These are phyloP conservation scores for Smutsia temminckii DNA, from an alignment of 2,797 vertebrate species.

Conservation along the genomic window DNA sequence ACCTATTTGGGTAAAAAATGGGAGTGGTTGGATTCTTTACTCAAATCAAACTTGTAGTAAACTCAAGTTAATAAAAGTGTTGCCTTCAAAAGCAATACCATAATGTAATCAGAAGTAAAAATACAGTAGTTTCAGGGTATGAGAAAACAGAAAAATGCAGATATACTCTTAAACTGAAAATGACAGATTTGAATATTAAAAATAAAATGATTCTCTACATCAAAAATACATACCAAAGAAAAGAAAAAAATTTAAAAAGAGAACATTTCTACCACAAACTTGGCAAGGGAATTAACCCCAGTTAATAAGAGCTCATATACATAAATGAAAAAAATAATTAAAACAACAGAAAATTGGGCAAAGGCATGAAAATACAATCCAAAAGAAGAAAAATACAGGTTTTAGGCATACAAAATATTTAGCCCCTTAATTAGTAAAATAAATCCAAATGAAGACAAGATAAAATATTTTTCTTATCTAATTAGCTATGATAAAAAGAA, in stretches of 20 bases:
- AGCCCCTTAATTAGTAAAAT: background rate
- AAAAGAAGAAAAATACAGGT: background rate
- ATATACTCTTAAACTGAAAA: background rate
- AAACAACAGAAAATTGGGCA: background rate
- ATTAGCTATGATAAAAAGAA: background rate
- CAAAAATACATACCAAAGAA: background rate
- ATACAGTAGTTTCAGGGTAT: background rate
- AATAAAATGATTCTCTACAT: background rate
- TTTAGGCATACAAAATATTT: background rate
- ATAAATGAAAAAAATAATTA: background rate
- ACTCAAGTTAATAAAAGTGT: background rate
- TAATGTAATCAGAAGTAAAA: background rate
- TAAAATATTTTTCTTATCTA: background rate
- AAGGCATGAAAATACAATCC: background rate
- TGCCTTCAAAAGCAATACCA: background rate
- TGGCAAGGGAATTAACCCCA: background rate
- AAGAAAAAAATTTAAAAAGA: background rate
- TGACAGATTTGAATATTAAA: background rate
- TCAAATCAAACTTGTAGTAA: background rate
- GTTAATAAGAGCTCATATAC: background rate
- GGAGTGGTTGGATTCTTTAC: background rate
- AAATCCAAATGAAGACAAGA: background rate
- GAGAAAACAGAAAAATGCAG: background rate
- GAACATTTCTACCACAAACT: background rate
- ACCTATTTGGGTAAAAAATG: background rate